phyloP scores from a whole-genome alignment of 2,113 vertebrate genomes.

The Pyrgilauda ruficollis region DNA sequence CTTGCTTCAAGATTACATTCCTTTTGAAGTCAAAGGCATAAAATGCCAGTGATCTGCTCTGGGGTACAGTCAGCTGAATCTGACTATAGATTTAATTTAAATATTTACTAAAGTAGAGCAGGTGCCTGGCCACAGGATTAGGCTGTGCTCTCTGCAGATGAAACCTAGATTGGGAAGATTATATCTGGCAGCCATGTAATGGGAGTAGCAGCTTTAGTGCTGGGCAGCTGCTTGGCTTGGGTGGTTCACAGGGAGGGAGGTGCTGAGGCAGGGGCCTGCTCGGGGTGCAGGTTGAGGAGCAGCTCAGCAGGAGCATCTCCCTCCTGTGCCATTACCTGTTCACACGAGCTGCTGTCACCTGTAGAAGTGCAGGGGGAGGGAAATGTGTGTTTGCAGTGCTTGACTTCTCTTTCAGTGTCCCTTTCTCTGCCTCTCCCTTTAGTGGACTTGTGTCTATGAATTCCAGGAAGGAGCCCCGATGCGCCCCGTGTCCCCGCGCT shows the following conservation, averaged over 20 bases:
- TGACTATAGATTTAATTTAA: not conserved
- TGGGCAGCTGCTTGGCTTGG: not conserved
- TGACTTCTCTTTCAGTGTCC: constrained; percentile 1
- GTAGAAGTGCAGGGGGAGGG: not conserved
- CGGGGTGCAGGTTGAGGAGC: not conserved
- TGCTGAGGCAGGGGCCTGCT: not conserved
- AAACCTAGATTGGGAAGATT: not conserved
- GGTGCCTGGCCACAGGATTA: not conserved
- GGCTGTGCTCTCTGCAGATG: not conserved
- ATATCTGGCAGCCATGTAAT: not conserved
- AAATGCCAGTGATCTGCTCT: not conserved
- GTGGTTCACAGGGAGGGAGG: not conserved
- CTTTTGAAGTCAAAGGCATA: not conserved
- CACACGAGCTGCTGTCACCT: accelerated
- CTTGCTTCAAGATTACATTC: not conserved
- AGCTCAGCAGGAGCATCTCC: not conserved
- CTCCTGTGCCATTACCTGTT: not conserved
- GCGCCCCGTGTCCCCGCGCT: constrained; percentile 86
- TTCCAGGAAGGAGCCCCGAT: constrained; percentile 89
- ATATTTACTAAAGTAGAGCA: not conserved
- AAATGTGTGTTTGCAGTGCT: not conserved
- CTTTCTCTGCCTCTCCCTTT: constrained; percentile 37
- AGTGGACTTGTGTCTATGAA: constrained; percentile 99
- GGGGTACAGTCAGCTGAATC: not conserved
- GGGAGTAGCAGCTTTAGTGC: not conserved